Evolutionary conservation across 2,113 vertebrate genomes (phyloP), one percentile per base, ranked within the genome.

Genomic region (Cichladusa arquata): DNA sequence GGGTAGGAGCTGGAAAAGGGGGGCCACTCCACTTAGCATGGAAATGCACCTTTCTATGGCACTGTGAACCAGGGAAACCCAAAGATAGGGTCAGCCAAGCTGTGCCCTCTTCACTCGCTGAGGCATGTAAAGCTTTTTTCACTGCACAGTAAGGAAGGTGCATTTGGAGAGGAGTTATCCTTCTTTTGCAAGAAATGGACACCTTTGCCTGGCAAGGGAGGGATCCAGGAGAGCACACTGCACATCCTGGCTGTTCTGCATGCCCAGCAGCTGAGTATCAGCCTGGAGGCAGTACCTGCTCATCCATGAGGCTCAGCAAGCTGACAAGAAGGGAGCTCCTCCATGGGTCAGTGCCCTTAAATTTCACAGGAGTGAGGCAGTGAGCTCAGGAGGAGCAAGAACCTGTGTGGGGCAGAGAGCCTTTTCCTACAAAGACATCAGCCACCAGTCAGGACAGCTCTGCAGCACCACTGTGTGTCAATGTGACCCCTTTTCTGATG

Each of bases 71-170:
- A 56, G 20, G 16, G 26, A 7, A 14, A 36, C 17, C 24, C 5
- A 7, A 34, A 62, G 38, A 19, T 6, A 51, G 7, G 28, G 36
- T 28, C 23, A 60, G 4, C 3, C 25, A 58, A 61, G 31, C 23
- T 47, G 17, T 47, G 19, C 24, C 22, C 4, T 18, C 26, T 80
- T 88, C 36, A 31, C 20, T 69, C 24, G 29, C 28, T 29, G 48
- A n/a, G 29, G 13, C 36, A 56, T 6, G 9, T 13, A 51, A 73
- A 57, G 34, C 3, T 40, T 84, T 87, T 58, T 6, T 40, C 1
- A 0, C 19, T 51, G 23, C 60, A 38, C 5, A 0, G 1, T 8
- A 14, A 48, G 14, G n/a, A 42, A 70, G 15, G 12, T 80, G 28
- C 14, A 47, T 80, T 76, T 42, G 26, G 44, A 38, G 44, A 54